Evolutionary conservation across 2,888 invertebrate genomes (phyloP).

Genomic region (Sipha maydis): DNA sequence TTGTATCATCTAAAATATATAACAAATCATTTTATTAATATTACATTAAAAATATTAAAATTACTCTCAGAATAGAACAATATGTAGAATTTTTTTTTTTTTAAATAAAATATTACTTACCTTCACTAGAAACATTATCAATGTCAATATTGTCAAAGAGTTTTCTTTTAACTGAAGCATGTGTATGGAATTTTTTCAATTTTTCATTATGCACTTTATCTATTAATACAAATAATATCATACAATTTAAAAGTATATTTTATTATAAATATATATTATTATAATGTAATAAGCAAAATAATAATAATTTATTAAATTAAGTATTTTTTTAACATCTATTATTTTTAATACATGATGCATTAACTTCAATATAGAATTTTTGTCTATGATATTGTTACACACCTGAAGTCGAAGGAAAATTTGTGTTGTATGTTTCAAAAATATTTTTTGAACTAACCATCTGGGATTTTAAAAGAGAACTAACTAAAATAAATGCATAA

Average conservation of each 20-base stretch:
- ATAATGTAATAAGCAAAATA: not conserved
- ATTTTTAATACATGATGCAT: no score
- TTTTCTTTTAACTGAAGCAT: not conserved
- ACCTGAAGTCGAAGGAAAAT: not conserved
- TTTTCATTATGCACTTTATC: not conserved
- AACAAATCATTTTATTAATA: no score
- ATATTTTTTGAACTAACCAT: no score
- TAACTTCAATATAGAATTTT: not conserved
- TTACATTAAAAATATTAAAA: not conserved
- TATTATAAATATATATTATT: not conserved
- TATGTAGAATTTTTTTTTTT: not conserved
- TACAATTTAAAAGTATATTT: not conserved
- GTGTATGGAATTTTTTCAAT: not conserved
- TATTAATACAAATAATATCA: conserved; percentile 1
- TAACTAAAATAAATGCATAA: no score
- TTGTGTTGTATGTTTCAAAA: no score
- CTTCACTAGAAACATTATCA: not conserved
- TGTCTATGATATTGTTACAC: not conserved
- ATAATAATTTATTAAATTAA: not conserved
- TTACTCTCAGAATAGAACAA: not conserved
- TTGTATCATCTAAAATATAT: not conserved
- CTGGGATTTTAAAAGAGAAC: no score
- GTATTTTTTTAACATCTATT: no score
- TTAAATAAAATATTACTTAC: not conserved
- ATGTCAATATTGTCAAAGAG: not conserved